Evolutionary conservation across 1,140 invertebrate species (phyloP).

Genomic region (Monochamus saltuarius): DNA sequence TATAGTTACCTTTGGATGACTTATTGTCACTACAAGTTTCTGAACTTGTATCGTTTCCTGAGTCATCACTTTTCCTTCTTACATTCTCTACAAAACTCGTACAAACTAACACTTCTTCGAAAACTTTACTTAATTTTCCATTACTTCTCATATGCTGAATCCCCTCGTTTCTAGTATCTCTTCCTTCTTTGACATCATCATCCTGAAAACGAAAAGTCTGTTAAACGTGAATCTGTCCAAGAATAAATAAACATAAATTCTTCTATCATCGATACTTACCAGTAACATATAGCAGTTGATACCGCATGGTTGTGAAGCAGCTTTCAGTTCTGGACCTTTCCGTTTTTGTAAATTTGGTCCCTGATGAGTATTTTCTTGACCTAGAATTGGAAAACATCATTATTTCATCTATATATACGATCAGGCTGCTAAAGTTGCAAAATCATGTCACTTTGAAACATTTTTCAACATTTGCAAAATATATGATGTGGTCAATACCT

Average conservation of each 20-base stretch:
- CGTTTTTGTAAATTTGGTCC: slow-evolving; percentile 86
- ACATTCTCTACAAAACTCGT: slow-evolving; percentile 58
- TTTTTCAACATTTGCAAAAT: too few species aligned
- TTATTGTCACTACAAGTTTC: slow-evolving; percentile 92
- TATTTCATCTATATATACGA: too few species aligned
- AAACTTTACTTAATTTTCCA: slow-evolving; percentile 34
- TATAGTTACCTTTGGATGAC: slow-evolving; percentile 53
- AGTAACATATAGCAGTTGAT: slow-evolving; percentile 86
- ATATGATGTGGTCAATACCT: neutral
- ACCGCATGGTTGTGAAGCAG: slow-evolving; percentile 84
- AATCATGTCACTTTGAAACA: too few species aligned
- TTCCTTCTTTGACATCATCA: slow-evolving; percentile 78
- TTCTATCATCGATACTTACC: too few species aligned
- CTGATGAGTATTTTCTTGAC: slow-evolving; percentile 85
- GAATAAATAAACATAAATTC: too few species aligned
- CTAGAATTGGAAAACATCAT: slow-evolving; percentile 49
- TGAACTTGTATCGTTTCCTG: slow-evolving; percentile 88
- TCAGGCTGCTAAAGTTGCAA: too few species aligned
- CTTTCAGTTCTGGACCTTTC: slow-evolving; percentile 86
- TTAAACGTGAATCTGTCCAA: too few species aligned
- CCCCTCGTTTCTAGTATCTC: slow-evolving; percentile 53
- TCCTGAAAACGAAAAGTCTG: slow-evolving; percentile 58
- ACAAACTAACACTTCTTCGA: slow-evolving; percentile 24
- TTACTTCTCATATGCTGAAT: slow-evolving; percentile 48
- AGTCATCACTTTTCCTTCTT: slow-evolving; percentile 76